Evolutionary conservation across 2,888 invertebrate genomes (phyloP).

Genomic region (Tetragonisca angustula): DNA sequence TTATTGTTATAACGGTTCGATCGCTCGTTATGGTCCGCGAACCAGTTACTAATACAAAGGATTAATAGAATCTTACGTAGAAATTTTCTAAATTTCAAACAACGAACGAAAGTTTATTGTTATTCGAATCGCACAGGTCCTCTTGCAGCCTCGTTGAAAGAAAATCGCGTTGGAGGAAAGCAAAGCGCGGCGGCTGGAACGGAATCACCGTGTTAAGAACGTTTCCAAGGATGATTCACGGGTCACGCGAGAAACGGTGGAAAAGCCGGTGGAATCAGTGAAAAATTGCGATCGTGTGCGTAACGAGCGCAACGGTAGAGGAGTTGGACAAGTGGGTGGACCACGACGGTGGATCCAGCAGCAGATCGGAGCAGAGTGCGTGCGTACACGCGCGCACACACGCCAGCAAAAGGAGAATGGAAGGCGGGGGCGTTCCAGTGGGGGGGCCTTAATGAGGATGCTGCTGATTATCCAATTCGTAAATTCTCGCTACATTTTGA

Average conservation of each 20-base stretch:
- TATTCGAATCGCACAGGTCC: no score
- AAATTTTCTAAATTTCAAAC: no score
- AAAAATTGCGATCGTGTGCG: conserved; percentile 48
- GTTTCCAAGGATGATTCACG: conserved; percentile 47
- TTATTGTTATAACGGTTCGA: no score
- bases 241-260: conserved; percentile 14
- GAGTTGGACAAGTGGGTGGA: conserved; percentile 62
- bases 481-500: conserved; percentile 84
- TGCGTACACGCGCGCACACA: conserved; percentile 45
- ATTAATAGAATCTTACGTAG: no score
- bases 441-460: conserved; percentile 87
- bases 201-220: conserved; percentile 24
- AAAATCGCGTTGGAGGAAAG: conserved; percentile 1
- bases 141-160: no score
- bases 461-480: conserved; percentile 88
- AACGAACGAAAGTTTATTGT: no score
- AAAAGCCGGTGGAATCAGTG: conserved; percentile 61
- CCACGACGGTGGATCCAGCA: conserved; percentile 26
- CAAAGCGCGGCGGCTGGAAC: background rate
- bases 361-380: conserved; percentile 35
- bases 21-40: no score
- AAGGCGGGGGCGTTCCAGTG: conserved; percentile 82
- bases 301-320: conserved; percentile 28
- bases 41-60: no score
- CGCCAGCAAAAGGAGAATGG: conserved; percentile 73